Evolutionary conservation across 2,113 vertebrate genomes (phyloP).

Genomic region (Manacus vitellinus): DNA sequence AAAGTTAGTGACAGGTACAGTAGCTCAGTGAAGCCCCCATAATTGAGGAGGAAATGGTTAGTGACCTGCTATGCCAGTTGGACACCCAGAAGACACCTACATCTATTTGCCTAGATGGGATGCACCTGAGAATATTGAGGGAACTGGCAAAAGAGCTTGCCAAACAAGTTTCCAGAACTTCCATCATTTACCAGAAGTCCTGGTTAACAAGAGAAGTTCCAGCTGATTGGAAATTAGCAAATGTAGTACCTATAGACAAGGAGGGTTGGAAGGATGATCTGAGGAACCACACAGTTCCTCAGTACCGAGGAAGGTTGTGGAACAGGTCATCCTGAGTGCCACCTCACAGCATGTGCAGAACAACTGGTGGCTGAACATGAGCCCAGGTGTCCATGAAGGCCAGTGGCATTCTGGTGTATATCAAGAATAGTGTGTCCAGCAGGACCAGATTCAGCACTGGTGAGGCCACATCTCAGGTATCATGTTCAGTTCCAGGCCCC

Average conservation of each 20-base stretch:
- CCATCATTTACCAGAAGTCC: neutral
- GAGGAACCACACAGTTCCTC: neutral
- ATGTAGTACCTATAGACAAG: neutral
- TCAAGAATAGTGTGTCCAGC: too few relatives aligned
- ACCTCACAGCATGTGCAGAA: neutral
- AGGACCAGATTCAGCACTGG: neutral
- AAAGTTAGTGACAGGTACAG: neutral
- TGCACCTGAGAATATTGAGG: neutral
- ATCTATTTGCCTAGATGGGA: neutral
- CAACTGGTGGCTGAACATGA: neutral
- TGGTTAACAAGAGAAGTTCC: neutral
- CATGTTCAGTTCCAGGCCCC: neutral
- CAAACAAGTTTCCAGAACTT: neutral
- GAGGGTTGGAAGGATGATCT: neutral
- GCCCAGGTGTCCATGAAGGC: neutral
- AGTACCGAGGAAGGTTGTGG: neutral
- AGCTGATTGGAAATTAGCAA: neutral
- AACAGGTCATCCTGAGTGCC: neutral
- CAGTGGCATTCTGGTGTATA: neutral
- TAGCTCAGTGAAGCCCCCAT: neutral
- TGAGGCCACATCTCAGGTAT: neutral
- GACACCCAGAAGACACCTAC: too few relatives aligned
- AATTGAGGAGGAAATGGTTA: neutral
- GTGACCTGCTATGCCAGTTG: too few relatives aligned
- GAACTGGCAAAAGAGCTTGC: neutral